Percentiles rank a stretch among this genome's conserved stretches.
Evolutionary conservation across 1,140 invertebrate species (phyloP).

Genomic region (Babylonia areolata): DNA sequence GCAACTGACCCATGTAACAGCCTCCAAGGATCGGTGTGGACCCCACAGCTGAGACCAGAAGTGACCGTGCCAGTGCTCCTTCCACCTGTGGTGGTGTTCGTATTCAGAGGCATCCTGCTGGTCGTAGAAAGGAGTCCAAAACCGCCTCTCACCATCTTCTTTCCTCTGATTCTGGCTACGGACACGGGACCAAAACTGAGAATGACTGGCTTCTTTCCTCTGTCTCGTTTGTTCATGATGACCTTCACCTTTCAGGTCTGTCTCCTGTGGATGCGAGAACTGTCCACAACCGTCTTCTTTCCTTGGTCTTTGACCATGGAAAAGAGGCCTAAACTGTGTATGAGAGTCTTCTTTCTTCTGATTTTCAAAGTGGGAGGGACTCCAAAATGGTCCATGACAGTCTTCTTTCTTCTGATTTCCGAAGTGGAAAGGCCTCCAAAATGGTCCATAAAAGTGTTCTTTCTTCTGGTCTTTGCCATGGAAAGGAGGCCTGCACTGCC

Average conservation of each 20-base stretch:
- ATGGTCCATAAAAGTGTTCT: too few species aligned
- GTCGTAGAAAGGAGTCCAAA: background rate
- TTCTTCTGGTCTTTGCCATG: too few species aligned
- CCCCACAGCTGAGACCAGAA: slow-evolving; percentile 44
- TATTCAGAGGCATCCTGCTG: slow-evolving; percentile 31
- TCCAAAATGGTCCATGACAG: too few species aligned
- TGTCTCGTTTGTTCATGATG: background rate
- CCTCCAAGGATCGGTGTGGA: slow-evolving; percentile 46
- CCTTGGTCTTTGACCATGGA: too few species aligned
- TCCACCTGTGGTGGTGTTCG: slow-evolving; percentile 40
- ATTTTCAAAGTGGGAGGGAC: too few species aligned
- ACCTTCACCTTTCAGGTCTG: background rate
- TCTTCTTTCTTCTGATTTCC: too few species aligned
- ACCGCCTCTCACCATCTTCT: slow-evolving; percentile 2
- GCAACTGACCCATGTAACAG: slow-evolving; percentile 51
- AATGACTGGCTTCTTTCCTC: background rate
- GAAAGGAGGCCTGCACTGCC: background rate
- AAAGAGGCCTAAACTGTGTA: too few species aligned
- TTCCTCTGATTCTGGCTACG: background rate
- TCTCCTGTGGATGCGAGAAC: background rate
- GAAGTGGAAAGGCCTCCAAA: too few species aligned
- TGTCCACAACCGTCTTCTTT: too few species aligned
- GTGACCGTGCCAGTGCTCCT: slow-evolving; percentile 17
- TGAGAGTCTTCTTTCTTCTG: too few species aligned
- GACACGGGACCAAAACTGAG: background rate